Evolutionary conservation across 2,888 invertebrate species (phyloP).

Genomic region (Epirrhoe tristata): DNA sequence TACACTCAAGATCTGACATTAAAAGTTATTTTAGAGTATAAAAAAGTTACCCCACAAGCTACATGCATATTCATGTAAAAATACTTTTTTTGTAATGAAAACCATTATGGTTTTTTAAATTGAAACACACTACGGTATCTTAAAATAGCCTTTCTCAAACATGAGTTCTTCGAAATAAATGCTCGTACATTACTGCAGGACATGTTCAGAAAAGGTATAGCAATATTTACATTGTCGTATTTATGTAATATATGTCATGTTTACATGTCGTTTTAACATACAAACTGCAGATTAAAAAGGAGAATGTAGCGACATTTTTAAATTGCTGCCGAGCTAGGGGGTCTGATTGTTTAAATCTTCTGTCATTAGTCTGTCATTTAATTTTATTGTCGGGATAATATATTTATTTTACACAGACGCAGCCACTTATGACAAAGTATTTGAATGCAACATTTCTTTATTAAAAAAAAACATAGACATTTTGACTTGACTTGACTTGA

Average conservation of each 20-base stretch:
- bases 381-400: constrained; percentile 11
- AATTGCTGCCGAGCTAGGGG: constrained; percentile 15
- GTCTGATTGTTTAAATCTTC: constrained; percentile 27
- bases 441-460: no score
- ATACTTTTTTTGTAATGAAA: constrained; percentile 5
- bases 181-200: constrained; percentile 3
- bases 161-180: constrained; percentile 20
- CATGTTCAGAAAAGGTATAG: constrained; percentile 22
- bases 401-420: background rate
- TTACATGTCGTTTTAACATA: constrained; percentile 53
- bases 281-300: constrained; percentile 43
- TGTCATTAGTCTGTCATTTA: constrained; percentile 18
- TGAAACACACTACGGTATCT: background rate
- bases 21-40: background rate
- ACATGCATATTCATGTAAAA: constrained; percentile 2
- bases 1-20: background rate
- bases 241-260: constrained; percentile 30
- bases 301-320: constrained; percentile 23
- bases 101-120: background rate
- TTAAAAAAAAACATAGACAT: no score
- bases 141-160: constrained; percentile 13
- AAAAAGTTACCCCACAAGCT: background rate
- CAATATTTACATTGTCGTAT: constrained; percentile 22
- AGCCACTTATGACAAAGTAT: background rate
- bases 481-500: no score